Evolutionary conservation across 2,797 vertebrate species (phyloP).

Genomic region (Dallia pectoralis): DNA sequence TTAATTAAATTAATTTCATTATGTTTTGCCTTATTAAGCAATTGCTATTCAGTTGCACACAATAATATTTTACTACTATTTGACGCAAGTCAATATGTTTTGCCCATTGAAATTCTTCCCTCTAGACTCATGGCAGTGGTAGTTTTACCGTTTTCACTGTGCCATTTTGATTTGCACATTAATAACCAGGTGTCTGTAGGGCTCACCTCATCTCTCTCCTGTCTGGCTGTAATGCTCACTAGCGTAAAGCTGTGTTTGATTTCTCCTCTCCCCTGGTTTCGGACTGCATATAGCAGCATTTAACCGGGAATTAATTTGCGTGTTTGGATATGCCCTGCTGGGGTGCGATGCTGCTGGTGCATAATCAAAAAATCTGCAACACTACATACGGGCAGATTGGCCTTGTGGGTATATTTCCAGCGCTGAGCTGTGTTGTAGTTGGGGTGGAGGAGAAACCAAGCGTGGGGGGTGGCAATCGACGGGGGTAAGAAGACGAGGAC

Average conservation of each 20-base stretch:
- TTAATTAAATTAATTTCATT: slow-evolving; percentile 64
- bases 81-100: slow-evolving; percentile 46
- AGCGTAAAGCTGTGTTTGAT: slow-evolving; percentile 68
- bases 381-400: slow-evolving; percentile 67
- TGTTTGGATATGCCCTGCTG: slow-evolving; percentile 78
- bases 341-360: slow-evolving; percentile 69
- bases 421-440: slow-evolving; percentile 51
- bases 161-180: slow-evolving; percentile 65
- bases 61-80: slow-evolving; percentile 58
- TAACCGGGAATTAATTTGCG: slow-evolving; percentile 80
- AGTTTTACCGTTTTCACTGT: slow-evolving; percentile 23
- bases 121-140: slow-evolving; percentile 36
- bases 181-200: slow-evolving; percentile 66
- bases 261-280: slow-evolving; percentile 55
- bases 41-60: slow-evolving; percentile 53
- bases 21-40: slow-evolving; percentile 51
- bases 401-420: slow-evolving; percentile 71
- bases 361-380: slow-evolving; percentile 74
- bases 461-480: slow-evolving; percentile 25
- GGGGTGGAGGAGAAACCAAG: slow-evolving; percentile 37
- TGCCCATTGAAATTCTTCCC: slow-evolving; percentile 44
- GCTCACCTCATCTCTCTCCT: slow-evolving; percentile 49
- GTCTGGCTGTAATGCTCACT: slow-evolving; percentile 37
- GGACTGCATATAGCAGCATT: slow-evolving; percentile 75
- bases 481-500: slow-evolving; percentile 34